Conservation (phyloP, 2,888 invertebrate species). For the Ennomos erosarius region DNA sequence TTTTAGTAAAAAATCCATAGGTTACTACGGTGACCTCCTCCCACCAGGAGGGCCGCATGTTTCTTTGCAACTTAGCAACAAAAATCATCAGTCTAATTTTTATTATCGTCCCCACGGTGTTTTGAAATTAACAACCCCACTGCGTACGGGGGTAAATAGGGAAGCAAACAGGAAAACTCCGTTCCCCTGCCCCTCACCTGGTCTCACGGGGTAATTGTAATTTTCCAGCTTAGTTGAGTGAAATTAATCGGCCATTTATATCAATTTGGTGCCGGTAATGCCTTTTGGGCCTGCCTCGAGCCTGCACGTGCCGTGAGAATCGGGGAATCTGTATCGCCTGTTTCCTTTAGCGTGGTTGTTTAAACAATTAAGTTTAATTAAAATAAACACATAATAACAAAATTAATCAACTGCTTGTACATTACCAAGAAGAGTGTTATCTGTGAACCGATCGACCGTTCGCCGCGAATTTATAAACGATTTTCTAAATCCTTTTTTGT, state of each 20-base stretch:
- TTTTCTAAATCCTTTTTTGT: too few species aligned
- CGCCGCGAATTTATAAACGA: too few species aligned
- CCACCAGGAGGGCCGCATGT: too few species aligned
- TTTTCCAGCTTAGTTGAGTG: slow-evolving; percentile 31
- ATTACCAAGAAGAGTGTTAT: too few species aligned
- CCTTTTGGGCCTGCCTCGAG: slow-evolving; percentile 10
- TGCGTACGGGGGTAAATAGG: background rate
- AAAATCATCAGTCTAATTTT: slow-evolving; percentile 2
- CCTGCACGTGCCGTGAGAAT: slow-evolving; percentile 14
- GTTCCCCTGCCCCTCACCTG: slow-evolving; percentile 7
- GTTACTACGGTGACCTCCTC: too few species aligned
- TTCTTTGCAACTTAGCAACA: too few species aligned
- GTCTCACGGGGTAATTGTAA: slow-evolving; percentile 26
- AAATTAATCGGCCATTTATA: slow-evolving; percentile 35
- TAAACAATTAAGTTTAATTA: too few species aligned
- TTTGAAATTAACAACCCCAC: slow-evolving; percentile 1
- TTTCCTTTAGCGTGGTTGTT: too few species aligned
- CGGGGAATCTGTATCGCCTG: slow-evolving; percentile 10
- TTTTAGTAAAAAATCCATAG: too few species aligned
- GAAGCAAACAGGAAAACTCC: slow-evolving; percentile 22
- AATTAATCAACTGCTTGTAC: too few species aligned
- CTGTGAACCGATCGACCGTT: too few species aligned
- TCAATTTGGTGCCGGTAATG: slow-evolving; percentile 29
- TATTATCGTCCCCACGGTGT: background rate
- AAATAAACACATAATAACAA: too few species aligned